Percentiles rank a stretch among this genome's conserved stretches.
Conservation (phyloP, 2,113 vertebrate species). For the Gallinago undulata region DNA sequence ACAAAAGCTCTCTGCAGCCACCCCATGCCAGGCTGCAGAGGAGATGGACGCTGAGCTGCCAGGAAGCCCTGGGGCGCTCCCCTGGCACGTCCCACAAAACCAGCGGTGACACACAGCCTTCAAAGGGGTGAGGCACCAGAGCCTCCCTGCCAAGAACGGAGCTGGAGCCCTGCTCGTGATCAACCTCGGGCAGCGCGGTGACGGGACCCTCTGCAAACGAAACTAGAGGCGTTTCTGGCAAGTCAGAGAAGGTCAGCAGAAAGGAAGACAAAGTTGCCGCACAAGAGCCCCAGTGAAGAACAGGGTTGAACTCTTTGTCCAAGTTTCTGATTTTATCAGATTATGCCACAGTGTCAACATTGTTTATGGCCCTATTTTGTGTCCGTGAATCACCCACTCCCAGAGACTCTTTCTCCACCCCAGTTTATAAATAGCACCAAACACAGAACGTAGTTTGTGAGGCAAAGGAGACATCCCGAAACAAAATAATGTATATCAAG, state of each 20-base stretch:
- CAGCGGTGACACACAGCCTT: background rate
- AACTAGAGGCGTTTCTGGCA: background rate
- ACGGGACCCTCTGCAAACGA: rapidly evolving
- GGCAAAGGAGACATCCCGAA: constrained; percentile 11
- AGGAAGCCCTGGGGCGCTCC: background rate
- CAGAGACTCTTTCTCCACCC: constrained; percentile 30
- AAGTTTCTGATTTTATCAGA: constrained; percentile 42
- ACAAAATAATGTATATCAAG: constrained; percentile 21
- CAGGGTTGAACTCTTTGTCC: background rate
- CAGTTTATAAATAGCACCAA: constrained; percentile 54
- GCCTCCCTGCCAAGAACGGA: background rate
- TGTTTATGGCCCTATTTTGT: constrained; percentile 53
- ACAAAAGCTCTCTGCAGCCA: background rate
- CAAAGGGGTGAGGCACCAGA: background rate
- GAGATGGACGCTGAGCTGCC: background rate
- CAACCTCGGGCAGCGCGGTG: background rate
- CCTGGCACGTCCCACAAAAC: background rate
- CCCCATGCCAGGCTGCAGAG: background rate
- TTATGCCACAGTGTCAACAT: constrained; percentile 56
- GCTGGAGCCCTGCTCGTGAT: background rate
- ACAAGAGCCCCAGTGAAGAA: background rate
- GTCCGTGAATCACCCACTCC: constrained; percentile 44
- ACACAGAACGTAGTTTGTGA: constrained; percentile 8
- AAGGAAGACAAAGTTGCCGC: background rate
- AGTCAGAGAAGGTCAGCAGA: background rate